Evolutionary conservation across 2,888 invertebrate species (phyloP).

Genomic region (Odontomyia ornata): DNA sequence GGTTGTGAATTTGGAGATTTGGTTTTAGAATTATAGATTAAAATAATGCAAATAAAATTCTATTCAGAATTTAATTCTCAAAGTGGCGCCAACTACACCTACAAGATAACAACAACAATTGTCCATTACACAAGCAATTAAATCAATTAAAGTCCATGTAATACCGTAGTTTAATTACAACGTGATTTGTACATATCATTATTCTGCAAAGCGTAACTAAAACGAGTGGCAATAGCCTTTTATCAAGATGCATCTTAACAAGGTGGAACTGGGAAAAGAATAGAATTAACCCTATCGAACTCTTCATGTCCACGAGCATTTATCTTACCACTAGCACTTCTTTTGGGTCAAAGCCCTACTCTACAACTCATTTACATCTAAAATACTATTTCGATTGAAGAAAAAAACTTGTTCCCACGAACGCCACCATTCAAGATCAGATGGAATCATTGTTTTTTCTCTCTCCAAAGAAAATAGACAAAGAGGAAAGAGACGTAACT

Average conservation of each 20-base stretch:
- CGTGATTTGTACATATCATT: neutral
- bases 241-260: constrained; percentile 22
- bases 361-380: neutral
- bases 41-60: neutral
- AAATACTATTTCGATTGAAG: constrained; percentile 11
- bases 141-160: too few relatives aligned
- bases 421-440: constrained; percentile 26
- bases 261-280: neutral
- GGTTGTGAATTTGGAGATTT: too few relatives aligned
- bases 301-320: neutral
- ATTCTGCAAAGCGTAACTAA: neutral
- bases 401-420: constrained; percentile 26
- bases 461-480: constrained; percentile 26
- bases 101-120: neutral
- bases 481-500: constrained; percentile 29
- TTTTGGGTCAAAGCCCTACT: constrained; percentile 26
- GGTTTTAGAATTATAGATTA: too few relatives aligned
- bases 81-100: neutral
- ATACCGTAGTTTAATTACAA: neutral
- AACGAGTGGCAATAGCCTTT: constrained; percentile 14
- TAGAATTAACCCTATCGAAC: neutral
- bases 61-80: neutral
- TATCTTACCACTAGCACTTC: neutral
- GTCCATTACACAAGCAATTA: neutral
- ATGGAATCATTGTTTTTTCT: constrained; percentile 33